Percentiles rank a stretch among this genome's conserved stretches.
Evolutionary conservation across 2,888 invertebrate species (phyloP).

Genomic region (Papilio protenor): DNA sequence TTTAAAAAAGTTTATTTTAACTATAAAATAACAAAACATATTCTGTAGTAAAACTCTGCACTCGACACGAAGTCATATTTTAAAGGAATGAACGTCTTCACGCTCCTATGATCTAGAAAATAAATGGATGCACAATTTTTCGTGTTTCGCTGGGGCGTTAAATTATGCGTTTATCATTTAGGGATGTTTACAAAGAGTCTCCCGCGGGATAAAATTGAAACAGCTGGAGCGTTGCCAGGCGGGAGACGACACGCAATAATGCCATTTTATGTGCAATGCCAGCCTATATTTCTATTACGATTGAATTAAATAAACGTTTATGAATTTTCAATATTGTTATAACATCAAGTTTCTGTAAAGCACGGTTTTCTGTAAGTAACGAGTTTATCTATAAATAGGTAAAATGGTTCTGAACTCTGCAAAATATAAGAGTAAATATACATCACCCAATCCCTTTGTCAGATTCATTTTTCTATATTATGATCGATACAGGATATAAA

Average conservation of each 20-base stretch:
- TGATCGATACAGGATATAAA: neutral
- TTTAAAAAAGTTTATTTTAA: neutral
- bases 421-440: too few species aligned
- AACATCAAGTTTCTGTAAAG: neutral
- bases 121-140: conserved; percentile 78
- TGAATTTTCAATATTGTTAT: conserved; percentile 11
- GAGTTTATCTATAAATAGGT: neutral
- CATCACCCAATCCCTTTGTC: neutral
- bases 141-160: conserved; percentile 75
- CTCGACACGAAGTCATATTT: conserved; percentile 67
- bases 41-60: conserved; percentile 47
- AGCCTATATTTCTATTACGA: conserved; percentile 50
- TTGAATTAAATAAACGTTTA: conserved; percentile 47
- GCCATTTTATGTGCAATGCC: conserved; percentile 49
- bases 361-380: neutral
- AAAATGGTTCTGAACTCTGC: too few species aligned
- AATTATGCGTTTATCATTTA: conserved; percentile 83
- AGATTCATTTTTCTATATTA: neutral
- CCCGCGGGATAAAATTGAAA: conserved; percentile 81
- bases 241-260: conserved; percentile 61
- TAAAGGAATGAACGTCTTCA: conserved; percentile 69
- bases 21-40: conserved; percentile 46
- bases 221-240: conserved; percentile 79
- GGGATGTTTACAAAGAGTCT: conserved; percentile 78
- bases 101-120: conserved; percentile 71